These are phyloP conservation scores for Synergus gifuensis DNA, from an alignment of 2,888 invertebrate species.

Conservation along the genomic window DNA sequence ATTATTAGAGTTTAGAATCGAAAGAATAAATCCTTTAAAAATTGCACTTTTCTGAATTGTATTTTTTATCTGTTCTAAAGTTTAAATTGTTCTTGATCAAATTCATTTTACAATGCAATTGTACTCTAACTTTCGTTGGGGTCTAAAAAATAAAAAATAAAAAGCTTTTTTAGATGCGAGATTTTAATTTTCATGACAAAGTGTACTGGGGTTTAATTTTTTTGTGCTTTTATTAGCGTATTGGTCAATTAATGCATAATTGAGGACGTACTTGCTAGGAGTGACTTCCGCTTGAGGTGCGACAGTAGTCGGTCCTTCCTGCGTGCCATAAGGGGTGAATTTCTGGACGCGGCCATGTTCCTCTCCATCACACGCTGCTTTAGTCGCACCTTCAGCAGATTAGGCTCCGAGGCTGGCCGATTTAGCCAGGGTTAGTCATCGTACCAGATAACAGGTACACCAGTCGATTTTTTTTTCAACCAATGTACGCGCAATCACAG, in stretches of 20 bases:
- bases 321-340: constrained; percentile 91
- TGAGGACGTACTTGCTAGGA: constrained; percentile 80
- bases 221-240: constrained; percentile 5
- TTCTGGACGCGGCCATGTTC: constrained; percentile 80
- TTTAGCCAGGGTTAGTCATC: constrained; percentile 76
- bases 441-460: constrained; percentile 61
- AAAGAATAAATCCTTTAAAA: neutral
- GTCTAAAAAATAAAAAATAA: neutral
- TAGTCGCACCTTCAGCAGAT: constrained; percentile 94
- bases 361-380: constrained; percentile 97
- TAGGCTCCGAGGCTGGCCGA: constrained; percentile 95
- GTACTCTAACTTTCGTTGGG: neutral
- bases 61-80: neutral
- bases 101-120: neutral
- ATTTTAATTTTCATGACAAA: constrained; percentile 15
- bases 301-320: constrained; percentile 88
- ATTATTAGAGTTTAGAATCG: neutral
- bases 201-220: neutral
- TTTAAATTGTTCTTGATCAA: neutral
- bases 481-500: constrained; percentile 47
- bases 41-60: neutral
- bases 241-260: constrained; percentile 41
- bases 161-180: neutral
- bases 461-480: constrained; percentile 48
- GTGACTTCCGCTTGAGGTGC: constrained; percentile 86